Evolutionary conservation across 2,888 invertebrate genomes (phyloP).

Genomic region (Monopis laevigella): DNA sequence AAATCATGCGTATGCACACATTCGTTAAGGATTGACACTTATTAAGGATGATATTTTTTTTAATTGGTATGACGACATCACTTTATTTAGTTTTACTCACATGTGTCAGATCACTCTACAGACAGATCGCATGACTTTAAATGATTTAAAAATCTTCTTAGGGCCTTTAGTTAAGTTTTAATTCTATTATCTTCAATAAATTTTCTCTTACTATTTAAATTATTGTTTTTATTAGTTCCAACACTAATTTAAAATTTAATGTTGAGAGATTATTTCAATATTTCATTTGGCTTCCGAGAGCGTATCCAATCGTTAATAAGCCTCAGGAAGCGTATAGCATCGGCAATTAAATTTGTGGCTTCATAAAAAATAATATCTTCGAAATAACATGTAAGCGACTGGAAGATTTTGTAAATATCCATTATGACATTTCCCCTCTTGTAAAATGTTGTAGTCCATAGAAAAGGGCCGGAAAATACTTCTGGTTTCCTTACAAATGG

Average conservation of each 20-base stretch:
- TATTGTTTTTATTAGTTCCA: too few species aligned
- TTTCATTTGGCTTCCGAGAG: conserved; percentile 47
- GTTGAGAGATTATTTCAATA: too few species aligned
- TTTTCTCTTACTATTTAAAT: too few species aligned
- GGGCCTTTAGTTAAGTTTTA: too few species aligned
- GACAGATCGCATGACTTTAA: conserved; percentile 35
- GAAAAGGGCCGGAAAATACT: conserved; percentile 8
- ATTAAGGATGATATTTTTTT: conserved; percentile 65
- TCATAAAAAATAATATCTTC: too few species aligned
- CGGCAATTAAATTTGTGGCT: neutral
- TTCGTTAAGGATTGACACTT: conserved; percentile 68
- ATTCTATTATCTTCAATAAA: too few species aligned
- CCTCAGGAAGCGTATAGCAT: neutral
- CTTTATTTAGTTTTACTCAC: conserved; percentile 52
- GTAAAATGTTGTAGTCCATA: neutral
- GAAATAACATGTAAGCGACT: too few species aligned
- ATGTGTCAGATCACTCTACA: too few species aligned
- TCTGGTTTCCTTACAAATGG: conserved; percentile 41
- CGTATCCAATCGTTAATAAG: conserved; percentile 67
- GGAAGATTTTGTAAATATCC: too few species aligned
- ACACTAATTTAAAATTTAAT: too few species aligned
- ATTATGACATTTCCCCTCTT: conserved; percentile 4
- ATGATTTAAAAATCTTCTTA: conserved; percentile 36
- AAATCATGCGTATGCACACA: conserved; percentile 65
- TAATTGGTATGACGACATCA: conserved; percentile 65